Conservation (phyloP, 2,888 invertebrate genomes). For the Anthophora plumipes region DNA sequence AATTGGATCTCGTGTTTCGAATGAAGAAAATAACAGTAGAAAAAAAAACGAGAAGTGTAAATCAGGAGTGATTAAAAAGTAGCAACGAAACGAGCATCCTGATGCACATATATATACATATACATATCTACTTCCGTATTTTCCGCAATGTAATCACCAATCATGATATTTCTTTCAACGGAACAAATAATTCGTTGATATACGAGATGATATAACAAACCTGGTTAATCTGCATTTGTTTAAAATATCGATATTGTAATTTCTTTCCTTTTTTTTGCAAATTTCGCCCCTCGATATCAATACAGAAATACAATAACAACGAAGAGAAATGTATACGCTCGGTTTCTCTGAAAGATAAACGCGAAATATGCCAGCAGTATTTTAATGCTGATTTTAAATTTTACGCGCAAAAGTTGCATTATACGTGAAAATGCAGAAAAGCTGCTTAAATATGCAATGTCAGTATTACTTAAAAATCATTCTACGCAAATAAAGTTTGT, state of each 20-base stretch:
- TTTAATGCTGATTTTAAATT: no score
- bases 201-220: background rate
- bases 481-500: no score
- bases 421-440: no score
- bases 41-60: background rate
- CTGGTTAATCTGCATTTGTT: background rate
- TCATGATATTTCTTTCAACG: conserved; percentile 21
- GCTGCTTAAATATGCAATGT: no score
- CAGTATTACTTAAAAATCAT: no score
- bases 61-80: conserved; percentile 17
- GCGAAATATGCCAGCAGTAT: background rate
- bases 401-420: no score
- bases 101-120: background rate
- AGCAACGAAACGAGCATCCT: background rate
- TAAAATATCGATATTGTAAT: background rate
- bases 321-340: background rate
- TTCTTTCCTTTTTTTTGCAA: conserved; percentile 11
- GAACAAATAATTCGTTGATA: conserved; percentile 13
- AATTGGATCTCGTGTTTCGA: background rate
- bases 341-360: background rate
- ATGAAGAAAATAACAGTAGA: no score
- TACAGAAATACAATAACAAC: background rate
- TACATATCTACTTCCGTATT: background rate
- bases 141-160: background rate
- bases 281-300: background rate